Percentiles rank a stretch among this genome's conserved stretches.
Evolutionary conservation across 37 sponge, comb jelly and placozoan species (phyloP).

Genomic region (Amphimedon queenslandica): DNA sequence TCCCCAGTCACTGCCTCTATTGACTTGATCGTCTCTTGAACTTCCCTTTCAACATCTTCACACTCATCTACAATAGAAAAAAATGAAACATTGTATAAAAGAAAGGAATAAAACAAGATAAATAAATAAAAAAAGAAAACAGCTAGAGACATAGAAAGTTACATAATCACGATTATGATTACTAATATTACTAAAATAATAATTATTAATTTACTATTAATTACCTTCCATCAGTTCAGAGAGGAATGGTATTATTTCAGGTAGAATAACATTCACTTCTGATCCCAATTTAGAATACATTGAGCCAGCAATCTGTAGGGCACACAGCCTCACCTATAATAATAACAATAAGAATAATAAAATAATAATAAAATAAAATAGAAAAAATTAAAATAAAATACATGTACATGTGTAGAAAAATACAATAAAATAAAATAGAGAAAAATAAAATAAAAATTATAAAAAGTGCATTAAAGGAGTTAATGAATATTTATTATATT

Average conservation of each 20-base stretch:
- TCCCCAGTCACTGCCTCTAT: conserved; percentile 89
- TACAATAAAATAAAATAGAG: no score
- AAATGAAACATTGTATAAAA: no score
- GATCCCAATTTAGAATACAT: conserved; percentile 75
- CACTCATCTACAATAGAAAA: conserved; percentile 69
- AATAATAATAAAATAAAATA: neutral
- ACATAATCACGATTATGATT: conserved; percentile 2
- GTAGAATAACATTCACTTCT: conserved; percentile 76
- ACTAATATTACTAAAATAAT: neutral
- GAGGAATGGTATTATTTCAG: conserved; percentile 93
- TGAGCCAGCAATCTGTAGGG: no score
- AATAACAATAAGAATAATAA: conserved; percentile 36
- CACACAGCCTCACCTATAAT: no score
- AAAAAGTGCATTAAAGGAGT: no score
- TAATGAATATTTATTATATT: neutral
- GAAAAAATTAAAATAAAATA: neutral
- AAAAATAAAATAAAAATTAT: no score
- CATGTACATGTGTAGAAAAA: conserved; percentile 2
- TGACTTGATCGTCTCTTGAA: conserved; percentile 52
- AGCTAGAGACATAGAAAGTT: neutral
- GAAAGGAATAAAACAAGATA: no score
- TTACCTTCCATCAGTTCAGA: conserved; percentile 95
- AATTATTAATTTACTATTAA: neutral
- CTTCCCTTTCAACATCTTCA: conserved; percentile 72
- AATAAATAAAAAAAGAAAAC: neutral